Base-by-base conservation (phyloP, 2,113 vertebrate species). In the Neotragus moschatus region DNA sequence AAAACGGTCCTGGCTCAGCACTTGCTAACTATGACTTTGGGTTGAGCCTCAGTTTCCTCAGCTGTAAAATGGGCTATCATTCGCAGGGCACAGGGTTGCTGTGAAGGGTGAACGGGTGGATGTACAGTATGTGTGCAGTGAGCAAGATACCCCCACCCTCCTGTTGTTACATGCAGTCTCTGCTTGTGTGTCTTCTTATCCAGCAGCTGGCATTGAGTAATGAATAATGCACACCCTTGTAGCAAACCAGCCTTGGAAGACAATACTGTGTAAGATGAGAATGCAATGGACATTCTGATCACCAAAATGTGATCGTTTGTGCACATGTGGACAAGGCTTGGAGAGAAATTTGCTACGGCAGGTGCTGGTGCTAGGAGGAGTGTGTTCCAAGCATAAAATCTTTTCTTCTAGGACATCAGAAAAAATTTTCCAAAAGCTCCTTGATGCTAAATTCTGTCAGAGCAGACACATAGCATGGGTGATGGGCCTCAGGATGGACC, bases 121-220 rank as follows among this genome's bases (percentile, higher is more conserved):
- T 2, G 12, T 45, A 3, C 5, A 45, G n/a, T 14, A 47, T 36
- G 43, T 1, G 1, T 0, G 1, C 26, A 19, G 77, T 1, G 3
- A 2, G 45, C 33, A n/a, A 36, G 51, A 47, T 12, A 81, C 33
- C 80, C 80, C 33, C 51, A 11, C 26, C 70, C 66, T 43, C 2
- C 0, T 43, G 55, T 85, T n/a, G 61, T 55, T 28, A 39, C 1
- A 0, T 19, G 30, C 39, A 53, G 15, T 2, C n/a, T 6, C 6
- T 8, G 23, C 10, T 4, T 28, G 28, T 43, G 0, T 1, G 12
- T 53, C 51, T 21, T 39, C 91, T 66, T 36, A 3, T 53, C 45
- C 66, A 0, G 47, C 2, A 28, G 36, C 70, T 19, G 39, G 17
- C 5, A 7, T 39, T 84, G 19, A 7, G 5, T 16, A 2, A 53